Base-by-base conservation (phyloP, 2,113 vertebrate genomes). In the Rhipidura dahli region DNA sequence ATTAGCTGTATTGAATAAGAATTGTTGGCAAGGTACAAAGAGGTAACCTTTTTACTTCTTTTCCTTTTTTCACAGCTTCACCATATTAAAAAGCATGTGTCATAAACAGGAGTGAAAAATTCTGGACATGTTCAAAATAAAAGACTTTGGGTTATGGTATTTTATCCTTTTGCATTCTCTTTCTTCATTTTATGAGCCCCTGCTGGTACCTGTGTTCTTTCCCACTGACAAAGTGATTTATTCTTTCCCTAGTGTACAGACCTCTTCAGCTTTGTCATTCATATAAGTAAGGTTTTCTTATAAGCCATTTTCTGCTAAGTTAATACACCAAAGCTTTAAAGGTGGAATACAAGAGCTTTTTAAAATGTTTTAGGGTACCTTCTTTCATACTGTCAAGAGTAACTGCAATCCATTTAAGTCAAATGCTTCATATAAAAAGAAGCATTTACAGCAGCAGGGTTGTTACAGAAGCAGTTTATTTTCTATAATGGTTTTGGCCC, bases 401-500 rank as follows among this genome's bases (percentile, higher is more conserved):
- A 82, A 94, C 80, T 93, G 71, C 54, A 86, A 94, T 91, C 76
- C 80, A 94, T 92, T 97, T 81, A 92, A 93, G 89, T 96, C 93
- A 94, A 96, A 96, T 49, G 35, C 16, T 71, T 89, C 28, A 69
- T 78, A 72, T 78, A 83, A 92, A 90, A 94, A 89, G 68, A 89
- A 92, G n/a, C 86, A 93, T 88, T 96, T 92, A 75, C 56, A 92
- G 51, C 71, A 96, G 79, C 27, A 90, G 35, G 42, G 68, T 60
- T 93, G 71, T 90, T 96, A 92, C 71, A 45, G 80, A 89, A 90
- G 56, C 35, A 92, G 65, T 90, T 96, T 95, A 78, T 96, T 96
- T 93, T 78, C 80, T 89, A 5, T 42, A 94, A 83, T 64, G 64
- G 44, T 70, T 94, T 94, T 89, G 68, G 72, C 53, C 88, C 60